Base-by-base conservation (phyloP, 1,140 invertebrate species). In the Polypedilum pembai region DNA sequence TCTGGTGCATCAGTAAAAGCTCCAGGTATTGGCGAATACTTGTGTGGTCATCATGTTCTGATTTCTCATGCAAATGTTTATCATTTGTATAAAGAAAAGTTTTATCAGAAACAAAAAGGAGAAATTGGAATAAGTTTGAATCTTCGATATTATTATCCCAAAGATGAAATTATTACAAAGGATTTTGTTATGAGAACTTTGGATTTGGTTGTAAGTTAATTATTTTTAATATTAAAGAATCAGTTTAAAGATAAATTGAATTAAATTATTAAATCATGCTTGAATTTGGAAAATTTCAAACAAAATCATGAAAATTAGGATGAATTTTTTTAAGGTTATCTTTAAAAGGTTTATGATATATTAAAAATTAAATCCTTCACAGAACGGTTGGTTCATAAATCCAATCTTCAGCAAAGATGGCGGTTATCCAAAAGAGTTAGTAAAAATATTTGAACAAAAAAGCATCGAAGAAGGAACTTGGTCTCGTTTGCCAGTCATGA, bases 351-450 rank as follows among this genome's bases (percentile, higher is more conserved):
- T n/a, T n/a, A n/a, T n/a, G n/a, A n/a, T n/a, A n/a, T n/a, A n/a
- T n/a, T 20, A 18, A 10, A 20, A 3, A 66, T 78, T 79, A 33
- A 63, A 15, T 20, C 5, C 2, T 69, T 83, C 83, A 65, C 78
- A 87, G 86, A 82, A 85, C 45, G 90, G 90, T 10, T 89, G 88
- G 88, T 85, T 85, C 73, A 84, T 86, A 0, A 80, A 90, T 78
- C 87, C 88, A n/a, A 86, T 90, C 74, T 87, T 86, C 80, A 84
- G 84, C 0, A 73, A 79, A 74, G 75, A 80, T 0, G 89, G 90
- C 0, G 86, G 90, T 78, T 91, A 90, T 80, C 88, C 89, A 0
- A 76, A 78, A 18, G 74, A 86, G 0, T 87, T 91, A 86, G 83
- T 86, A 73, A 77, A 81, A 12, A 78, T 82, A 41, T 81, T 90